Evolutionary conservation across 2,888 invertebrate genomes (phyloP).

Genomic region (Galerucella calmariensis): DNA sequence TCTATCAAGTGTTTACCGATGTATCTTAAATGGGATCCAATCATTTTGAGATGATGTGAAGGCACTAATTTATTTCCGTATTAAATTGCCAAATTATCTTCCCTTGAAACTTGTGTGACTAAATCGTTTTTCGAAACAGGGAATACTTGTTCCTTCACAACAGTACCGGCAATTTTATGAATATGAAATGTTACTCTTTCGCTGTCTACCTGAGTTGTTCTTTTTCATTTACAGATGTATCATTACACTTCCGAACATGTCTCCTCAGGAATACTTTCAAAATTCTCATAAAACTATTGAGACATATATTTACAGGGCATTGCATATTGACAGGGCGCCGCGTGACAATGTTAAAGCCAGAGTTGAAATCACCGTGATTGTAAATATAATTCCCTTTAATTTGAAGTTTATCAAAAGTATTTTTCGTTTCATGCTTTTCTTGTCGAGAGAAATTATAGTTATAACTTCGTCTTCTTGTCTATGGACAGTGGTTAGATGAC

Average conservation of each 20-base stretch:
- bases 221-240: background rate
- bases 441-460: conserved; percentile 13
- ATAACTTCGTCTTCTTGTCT: conserved; percentile 14
- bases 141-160: conserved; percentile 17
- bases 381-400: conserved; percentile 14
- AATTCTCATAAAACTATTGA: conserved; percentile 6
- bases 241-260: conserved; percentile 14
- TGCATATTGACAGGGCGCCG: conserved; percentile 12
- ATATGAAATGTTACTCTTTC: conserved; percentile 1
- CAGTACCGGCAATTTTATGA: conserved; percentile 13
- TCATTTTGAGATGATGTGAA: conserved; percentile 20
- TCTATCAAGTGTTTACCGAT: conserved; percentile 25
- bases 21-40: conserved; percentile 17
- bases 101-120: conserved; percentile 2
- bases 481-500: conserved; percentile 14
- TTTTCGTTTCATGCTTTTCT: background rate
- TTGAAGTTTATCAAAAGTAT: conserved; percentile 10
- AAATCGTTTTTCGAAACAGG: conserved; percentile 20
- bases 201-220: conserved; percentile 14
- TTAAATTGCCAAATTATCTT: conserved; percentile 16
- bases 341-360: conserved; percentile 9
- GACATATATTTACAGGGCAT: conserved; percentile 20
- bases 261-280: conserved; percentile 23
- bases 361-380: conserved; percentile 8
- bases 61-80: conserved; percentile 23